Conservation (phyloP, 2,888 invertebrate species). For the Coenonympha glycerion region DNA sequence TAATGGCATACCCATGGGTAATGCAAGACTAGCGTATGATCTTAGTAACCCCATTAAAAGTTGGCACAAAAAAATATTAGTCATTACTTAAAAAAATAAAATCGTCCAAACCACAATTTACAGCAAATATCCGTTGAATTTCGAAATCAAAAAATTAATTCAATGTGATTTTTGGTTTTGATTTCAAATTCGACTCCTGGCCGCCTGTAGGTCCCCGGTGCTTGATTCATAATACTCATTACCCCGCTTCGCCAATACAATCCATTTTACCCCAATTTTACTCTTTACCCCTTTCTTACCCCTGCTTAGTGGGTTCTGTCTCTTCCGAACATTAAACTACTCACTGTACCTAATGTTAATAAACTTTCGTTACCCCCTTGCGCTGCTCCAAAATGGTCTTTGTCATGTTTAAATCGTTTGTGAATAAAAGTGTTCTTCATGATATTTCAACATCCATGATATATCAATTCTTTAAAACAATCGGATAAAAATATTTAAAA, state of each 20-base stretch:
- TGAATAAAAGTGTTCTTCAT: conserved; percentile 22
- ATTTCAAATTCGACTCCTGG: conserved; percentile 12
- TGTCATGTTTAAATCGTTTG: conserved; percentile 13
- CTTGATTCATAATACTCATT: conserved; percentile 25
- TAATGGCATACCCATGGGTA: no score
- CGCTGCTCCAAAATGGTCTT: conserved; percentile 5
- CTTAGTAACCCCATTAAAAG: no score
- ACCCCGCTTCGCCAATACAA: conserved; percentile 25
- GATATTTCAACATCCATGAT: no score
- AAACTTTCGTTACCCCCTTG: conserved; percentile 15
- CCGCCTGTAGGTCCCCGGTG: conserved; percentile 29
- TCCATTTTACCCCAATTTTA: conserved; percentile 14
- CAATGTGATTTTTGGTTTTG: neutral
- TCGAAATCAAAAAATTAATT: conserved; percentile 5
- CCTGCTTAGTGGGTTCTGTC: conserved; percentile 28
- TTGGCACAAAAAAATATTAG: no score
- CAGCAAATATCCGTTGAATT: conserved; percentile 8
- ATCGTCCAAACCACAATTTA: conserved; percentile 13
- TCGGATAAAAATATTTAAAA: no score
- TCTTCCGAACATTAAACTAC: conserved; percentile 12
- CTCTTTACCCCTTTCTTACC: conserved; percentile 17
- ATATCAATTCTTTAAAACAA: no score
- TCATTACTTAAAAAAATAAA: neutral
- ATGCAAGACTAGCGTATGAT: no score
- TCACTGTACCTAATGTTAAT: conserved; percentile 9